Percentiles rank a stretch among this genome's conserved stretches.
phyloP scores from a whole-genome alignment of 1,140 invertebrate genomes.

The Linepithema humile region DNA sequence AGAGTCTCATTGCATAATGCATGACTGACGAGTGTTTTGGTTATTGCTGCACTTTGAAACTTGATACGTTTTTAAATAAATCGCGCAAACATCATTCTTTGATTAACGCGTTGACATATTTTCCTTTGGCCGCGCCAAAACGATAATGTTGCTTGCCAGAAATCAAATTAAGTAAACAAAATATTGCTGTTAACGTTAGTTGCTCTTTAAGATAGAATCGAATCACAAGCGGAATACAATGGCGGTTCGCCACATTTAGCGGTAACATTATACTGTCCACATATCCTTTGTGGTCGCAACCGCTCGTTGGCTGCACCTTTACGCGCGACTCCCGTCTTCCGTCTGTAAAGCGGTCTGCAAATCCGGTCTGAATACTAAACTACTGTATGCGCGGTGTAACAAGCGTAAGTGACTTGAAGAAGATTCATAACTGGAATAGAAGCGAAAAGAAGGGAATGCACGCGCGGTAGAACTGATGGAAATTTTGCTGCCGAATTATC shows the following conservation, averaged over 20 bases:
- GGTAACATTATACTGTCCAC: constrained; percentile 5
- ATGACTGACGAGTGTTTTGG: neutral
- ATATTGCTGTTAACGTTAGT: neutral
- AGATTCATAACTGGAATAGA: constrained; percentile 36
- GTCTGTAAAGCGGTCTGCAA: constrained; percentile 25
- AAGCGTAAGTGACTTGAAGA: constrained; percentile 39
- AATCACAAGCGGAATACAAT: neutral
- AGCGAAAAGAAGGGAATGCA: neutral
- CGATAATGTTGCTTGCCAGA: neutral
- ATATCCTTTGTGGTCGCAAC: constrained; percentile 22
- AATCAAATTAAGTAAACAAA: neutral
- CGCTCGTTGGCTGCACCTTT: constrained; percentile 35
- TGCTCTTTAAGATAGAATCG: constrained; percentile 1
- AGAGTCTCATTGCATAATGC: neutral
- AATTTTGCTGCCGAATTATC: constrained; percentile 29
- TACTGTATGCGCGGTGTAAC: constrained; percentile 26
- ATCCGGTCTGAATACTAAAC: constrained; percentile 19
- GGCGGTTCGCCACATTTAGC: neutral
- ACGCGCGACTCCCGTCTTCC: neutral
- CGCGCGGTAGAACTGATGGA: neutral
- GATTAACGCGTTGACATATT: neutral
- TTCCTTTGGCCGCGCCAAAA: constrained; percentile 14
- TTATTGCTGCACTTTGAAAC: neutral
- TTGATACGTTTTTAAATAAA: neutral
- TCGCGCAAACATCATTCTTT: neutral